phyloP scores from a whole-genome alignment of 2,113 vertebrate species.

The Varanus komodoensis region DNA sequence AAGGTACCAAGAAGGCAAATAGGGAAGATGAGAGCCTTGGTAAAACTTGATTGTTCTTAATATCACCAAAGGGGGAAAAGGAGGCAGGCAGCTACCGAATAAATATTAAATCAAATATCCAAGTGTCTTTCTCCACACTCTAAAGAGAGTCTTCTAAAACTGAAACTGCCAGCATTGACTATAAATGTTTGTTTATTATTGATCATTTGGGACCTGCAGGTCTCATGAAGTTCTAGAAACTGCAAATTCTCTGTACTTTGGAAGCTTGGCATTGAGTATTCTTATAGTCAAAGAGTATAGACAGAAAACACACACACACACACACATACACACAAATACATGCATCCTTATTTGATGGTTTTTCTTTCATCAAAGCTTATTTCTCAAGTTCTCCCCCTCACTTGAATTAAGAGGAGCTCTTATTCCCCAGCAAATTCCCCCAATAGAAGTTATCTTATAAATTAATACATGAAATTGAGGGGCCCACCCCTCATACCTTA shows the following conservation, averaged over 20 bases:
- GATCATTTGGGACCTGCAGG: constrained; percentile 52
- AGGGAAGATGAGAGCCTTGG: constrained; percentile 16
- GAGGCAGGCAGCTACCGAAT: constrained; percentile 43
- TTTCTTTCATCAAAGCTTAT: constrained; percentile 45
- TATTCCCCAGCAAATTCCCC: constrained; percentile 30
- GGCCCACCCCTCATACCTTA: not conserved
- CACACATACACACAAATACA: too few species aligned
- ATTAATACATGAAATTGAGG: constrained; percentile 49
- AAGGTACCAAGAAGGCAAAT: constrained; percentile 30
- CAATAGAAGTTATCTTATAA: constrained; percentile 33
- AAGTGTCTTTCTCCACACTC: constrained; percentile 45
- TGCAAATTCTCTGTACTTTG: constrained; percentile 30
- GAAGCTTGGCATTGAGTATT: constrained; percentile 46
- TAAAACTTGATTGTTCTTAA: constrained; percentile 34
- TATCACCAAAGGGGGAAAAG: constrained; percentile 35
- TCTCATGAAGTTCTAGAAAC: constrained; percentile 36
- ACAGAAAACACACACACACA: constrained; percentile 12
- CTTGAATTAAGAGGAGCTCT: constrained; percentile 23
- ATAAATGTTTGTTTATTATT: constrained; percentile 63
- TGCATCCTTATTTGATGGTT: constrained; percentile 20
- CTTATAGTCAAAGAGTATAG: constrained; percentile 30
- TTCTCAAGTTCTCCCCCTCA: constrained; percentile 36
- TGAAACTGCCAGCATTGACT: constrained; percentile 53
- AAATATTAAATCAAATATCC: constrained; percentile 61
- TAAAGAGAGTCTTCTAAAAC: constrained; percentile 54